phyloP scores from a whole-genome alignment of 2,797 vertebrate species.

The Oreochromis grahami region DNA sequence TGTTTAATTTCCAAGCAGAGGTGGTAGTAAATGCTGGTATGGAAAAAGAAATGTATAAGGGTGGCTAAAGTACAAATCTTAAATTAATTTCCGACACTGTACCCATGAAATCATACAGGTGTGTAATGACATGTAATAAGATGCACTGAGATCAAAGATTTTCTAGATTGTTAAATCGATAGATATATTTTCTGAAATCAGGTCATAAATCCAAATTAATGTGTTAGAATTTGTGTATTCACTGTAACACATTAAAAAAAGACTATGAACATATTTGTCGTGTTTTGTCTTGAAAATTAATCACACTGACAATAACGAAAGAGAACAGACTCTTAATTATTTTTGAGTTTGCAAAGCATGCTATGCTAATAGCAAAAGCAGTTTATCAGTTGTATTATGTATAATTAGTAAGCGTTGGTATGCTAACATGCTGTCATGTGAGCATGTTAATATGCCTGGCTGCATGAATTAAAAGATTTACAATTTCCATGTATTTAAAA shows the following conservation, averaged over 20 bases:
- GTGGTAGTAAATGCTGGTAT: not conserved
- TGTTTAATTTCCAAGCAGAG: not conserved
- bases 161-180: slow-evolving; percentile 19
- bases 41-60: not conserved
- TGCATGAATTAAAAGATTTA: not conserved
- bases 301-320: not conserved
- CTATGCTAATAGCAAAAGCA: not conserved
- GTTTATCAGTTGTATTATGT: not conserved
- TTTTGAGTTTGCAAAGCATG: not conserved
- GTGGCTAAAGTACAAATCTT: not conserved
- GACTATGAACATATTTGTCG: not conserved
- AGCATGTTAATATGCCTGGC: not conserved
- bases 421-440: not conserved
- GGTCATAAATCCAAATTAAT: slow-evolving; percentile 6
- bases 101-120: not conserved
- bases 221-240: slow-evolving; percentile 25
- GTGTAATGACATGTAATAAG: not conserved
- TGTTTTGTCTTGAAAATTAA: not conserved
- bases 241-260: slow-evolving; percentile 41
- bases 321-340: not conserved
- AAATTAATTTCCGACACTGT: not conserved
- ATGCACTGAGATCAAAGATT: not conserved
- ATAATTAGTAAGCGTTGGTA: not conserved
- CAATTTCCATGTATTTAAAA: not conserved
- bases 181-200: slow-evolving; percentile 33